phyloP scores from a whole-genome alignment of 1,140 invertebrate genomes.

The Lordiphosa mommai region DNA sequence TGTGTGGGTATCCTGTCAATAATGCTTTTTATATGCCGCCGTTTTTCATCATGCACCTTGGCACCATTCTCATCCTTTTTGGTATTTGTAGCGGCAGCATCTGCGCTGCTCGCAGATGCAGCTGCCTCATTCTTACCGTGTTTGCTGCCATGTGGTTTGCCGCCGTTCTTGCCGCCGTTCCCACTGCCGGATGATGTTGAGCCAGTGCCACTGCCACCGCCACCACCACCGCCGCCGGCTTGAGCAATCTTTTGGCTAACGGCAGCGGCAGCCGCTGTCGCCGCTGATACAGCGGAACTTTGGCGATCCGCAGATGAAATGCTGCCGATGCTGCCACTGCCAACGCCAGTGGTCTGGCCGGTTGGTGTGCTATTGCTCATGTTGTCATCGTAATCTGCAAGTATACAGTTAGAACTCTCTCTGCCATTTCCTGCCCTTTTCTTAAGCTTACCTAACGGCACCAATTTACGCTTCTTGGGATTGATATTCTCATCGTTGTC shows the following conservation, averaged over 20 bases:
- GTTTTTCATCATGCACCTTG: slow-evolving; percentile 95
- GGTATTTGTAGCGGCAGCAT: slow-evolving; percentile 80
- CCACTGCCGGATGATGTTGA: slow-evolving; percentile 15
- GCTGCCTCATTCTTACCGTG: slow-evolving; percentile 71
- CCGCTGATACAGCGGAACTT: slow-evolving; percentile 62
- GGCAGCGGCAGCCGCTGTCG: slow-evolving; percentile 64
- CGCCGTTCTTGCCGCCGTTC: slow-evolving; percentile 19
- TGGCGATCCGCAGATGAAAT: slow-evolving; percentile 50
- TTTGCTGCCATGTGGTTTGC: slow-evolving; percentile 41
- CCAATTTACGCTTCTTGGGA: slow-evolving; percentile 90
- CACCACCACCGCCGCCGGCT: slow-evolving; percentile 14
- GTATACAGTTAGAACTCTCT: too few species aligned
- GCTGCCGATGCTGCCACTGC: slow-evolving; percentile 1
- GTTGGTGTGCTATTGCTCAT: slow-evolving; percentile 43
- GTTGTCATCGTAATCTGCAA: slow-evolving; percentile 84
- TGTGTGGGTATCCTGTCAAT: slow-evolving; percentile 99
- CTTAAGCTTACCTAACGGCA: slow-evolving; percentile 86
- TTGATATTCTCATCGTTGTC: slow-evolving; percentile 86
- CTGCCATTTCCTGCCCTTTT: too few species aligned
- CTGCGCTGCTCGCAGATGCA: slow-evolving; percentile 53
- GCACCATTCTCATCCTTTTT: slow-evolving; percentile 84
- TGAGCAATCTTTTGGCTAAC: slow-evolving; percentile 66
- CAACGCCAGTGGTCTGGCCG: slow-evolving; percentile 30
- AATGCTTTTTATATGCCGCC: slow-evolving; percentile 96
- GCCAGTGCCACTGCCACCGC: slow-evolving; percentile 7